phyloP scores from a whole-genome alignment of 1,140 invertebrate species.

The Portunus trituberculatus region DNA sequence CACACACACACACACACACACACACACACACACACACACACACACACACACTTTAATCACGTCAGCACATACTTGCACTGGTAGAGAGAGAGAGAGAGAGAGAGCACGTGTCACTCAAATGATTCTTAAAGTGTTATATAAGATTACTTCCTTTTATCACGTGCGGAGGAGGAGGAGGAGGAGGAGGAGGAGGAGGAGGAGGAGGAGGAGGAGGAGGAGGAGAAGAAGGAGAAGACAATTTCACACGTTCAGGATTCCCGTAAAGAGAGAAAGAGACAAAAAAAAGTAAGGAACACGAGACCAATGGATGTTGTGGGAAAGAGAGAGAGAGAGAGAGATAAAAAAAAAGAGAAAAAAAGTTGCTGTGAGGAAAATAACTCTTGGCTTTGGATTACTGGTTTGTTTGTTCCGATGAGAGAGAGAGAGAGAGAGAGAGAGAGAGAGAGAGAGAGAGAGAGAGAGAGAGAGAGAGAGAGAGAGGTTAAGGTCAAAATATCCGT shows the following conservation, averaged over 20 bases:
- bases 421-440: slow-evolving; percentile 53
- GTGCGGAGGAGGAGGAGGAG: not conserved
- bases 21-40: too few relatives aligned
- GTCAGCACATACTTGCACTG: too few relatives aligned
- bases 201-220: slow-evolving; percentile 24
- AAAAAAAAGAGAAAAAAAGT: not conserved
- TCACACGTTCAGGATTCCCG: not conserved
- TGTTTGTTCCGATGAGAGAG: slow-evolving; percentile 28
- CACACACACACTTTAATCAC: too few relatives aligned
- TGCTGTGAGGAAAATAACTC: not conserved
- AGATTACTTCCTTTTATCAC: too few relatives aligned
- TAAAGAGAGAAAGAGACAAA: not conserved
- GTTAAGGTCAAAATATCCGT: too few relatives aligned
- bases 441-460: not conserved
- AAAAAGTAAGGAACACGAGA: not conserved
- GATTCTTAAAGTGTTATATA: too few relatives aligned
- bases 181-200: not conserved
- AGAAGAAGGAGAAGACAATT: not conserved
- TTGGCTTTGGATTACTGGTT: not conserved
- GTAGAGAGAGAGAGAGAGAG: not conserved
- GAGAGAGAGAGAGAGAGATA: slow-evolving; percentile 35
- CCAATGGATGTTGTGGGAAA: not conserved
- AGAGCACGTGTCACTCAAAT: too few relatives aligned
- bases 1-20: not conserved
- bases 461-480: slow-evolving; percentile 6